Conservation (phyloP, 2,888 invertebrate species). For the Neocrepidodera transversa region DNA sequence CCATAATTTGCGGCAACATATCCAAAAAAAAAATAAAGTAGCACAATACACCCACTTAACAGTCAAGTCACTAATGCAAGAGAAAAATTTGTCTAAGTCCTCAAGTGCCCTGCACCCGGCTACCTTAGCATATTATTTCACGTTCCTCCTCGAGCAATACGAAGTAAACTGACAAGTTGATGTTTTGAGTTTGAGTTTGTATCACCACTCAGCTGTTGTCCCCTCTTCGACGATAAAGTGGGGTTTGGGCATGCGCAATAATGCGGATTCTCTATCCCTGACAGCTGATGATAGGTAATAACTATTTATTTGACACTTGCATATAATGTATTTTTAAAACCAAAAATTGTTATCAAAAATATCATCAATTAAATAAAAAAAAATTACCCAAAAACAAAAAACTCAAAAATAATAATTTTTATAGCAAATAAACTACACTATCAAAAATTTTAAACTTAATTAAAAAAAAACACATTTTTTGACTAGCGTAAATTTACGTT, state of each 20-base stretch:
- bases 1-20: slow-evolving; percentile 76
- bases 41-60: slow-evolving; percentile 32
- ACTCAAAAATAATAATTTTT: too few relatives aligned
- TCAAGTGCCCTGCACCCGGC: slow-evolving; percentile 55
- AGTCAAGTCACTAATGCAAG: slow-evolving; percentile 29
- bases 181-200: slow-evolving; percentile 61
- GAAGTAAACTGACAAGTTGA: slow-evolving; percentile 67
- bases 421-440: too few relatives aligned
- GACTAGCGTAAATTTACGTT: neutral
- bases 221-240: slow-evolving; percentile 47
- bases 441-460: too few relatives aligned
- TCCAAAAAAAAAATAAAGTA: slow-evolving; percentile 45
- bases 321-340: slow-evolving; percentile 16
- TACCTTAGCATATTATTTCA: slow-evolving; percentile 54
- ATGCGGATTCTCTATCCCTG: slow-evolving; percentile 29
- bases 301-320: slow-evolving; percentile 42
- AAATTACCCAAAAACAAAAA: too few relatives aligned
- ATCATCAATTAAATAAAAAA: too few relatives aligned
- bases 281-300: slow-evolving; percentile 55
- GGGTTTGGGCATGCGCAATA: slow-evolving; percentile 53
- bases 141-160: slow-evolving; percentile 59
- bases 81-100: slow-evolving; percentile 53
- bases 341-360: too few relatives aligned
- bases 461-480: neutral
- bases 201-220: slow-evolving; percentile 60